Conservation (phyloP, 2,888 invertebrate species). For the Parasteatoda lunata region DNA sequence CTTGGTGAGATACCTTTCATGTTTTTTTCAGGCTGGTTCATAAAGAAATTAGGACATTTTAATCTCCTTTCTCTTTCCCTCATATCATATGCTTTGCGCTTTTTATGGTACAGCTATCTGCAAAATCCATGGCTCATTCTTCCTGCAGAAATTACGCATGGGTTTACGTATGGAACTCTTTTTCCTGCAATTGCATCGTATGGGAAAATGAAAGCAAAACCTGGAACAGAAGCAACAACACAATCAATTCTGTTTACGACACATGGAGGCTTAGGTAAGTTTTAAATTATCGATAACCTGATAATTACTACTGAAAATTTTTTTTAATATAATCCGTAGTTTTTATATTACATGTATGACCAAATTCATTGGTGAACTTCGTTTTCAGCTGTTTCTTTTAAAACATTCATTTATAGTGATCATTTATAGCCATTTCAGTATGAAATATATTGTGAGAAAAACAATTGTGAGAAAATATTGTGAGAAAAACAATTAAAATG, state of each 20-base stretch:
- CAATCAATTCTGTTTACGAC: constrained; percentile 91
- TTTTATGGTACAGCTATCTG: constrained; percentile 72
- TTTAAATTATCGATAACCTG: too few relatives aligned
- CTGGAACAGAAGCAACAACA: constrained; percentile 83
- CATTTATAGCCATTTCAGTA: too few relatives aligned
- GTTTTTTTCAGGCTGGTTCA: constrained; percentile 80
- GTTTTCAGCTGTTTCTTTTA: too few relatives aligned
- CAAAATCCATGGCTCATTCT: constrained; percentile 73
- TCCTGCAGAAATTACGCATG: constrained; percentile 73
- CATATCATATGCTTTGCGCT: constrained; percentile 71
- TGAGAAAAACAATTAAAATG: too few relatives aligned
- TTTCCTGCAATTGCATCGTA: constrained; percentile 86
- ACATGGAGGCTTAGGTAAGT: constrained; percentile 85
- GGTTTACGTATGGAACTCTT: constrained; percentile 74
- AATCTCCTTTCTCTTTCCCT: constrained; percentile 72
- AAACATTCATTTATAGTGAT: too few relatives aligned
- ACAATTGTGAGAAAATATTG: too few relatives aligned
- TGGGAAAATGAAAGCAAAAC: constrained; percentile 86
- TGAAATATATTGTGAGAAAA: too few relatives aligned
- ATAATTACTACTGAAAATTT: too few relatives aligned
- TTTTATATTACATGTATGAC: too few relatives aligned
- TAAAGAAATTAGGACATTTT: constrained; percentile 69
- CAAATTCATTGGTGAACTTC: too few relatives aligned
- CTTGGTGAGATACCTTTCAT: constrained; percentile 90
- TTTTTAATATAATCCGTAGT: too few relatives aligned